phyloP scores from a whole-genome alignment of 2,888 invertebrate genomes.

The Epistrophe eligans region DNA sequence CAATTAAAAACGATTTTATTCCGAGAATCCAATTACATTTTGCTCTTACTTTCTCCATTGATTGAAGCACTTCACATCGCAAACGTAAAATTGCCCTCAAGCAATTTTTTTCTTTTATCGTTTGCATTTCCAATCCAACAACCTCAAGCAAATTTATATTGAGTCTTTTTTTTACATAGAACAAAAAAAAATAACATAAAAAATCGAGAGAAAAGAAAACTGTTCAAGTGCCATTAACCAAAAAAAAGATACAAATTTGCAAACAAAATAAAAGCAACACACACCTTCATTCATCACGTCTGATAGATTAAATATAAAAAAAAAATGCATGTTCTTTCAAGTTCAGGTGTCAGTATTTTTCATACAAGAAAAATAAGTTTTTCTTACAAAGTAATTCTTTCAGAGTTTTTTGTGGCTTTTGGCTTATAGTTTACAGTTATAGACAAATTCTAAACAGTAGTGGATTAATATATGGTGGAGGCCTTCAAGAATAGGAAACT shows the following conservation, averaged over 20 bases:
- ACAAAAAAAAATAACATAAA: neutral
- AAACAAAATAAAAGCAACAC: constrained; percentile 42
- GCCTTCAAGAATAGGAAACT: too few species aligned
- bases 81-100: constrained; percentile 47
- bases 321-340: constrained; percentile 30
- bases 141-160: constrained; percentile 3
- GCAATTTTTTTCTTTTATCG: constrained; percentile 43
- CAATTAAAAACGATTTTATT: constrained; percentile 47
- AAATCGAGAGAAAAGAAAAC: neutral
- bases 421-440: neutral
- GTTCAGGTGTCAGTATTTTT: constrained; percentile 22
- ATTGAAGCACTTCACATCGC: constrained; percentile 32
- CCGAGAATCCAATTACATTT: constrained; percentile 38
- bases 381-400: neutral
- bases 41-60: constrained; percentile 17
- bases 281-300: neutral
- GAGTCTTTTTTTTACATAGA: neutral
- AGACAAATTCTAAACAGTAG: neutral
- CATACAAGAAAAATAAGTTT: neutral
- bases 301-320: constrained; percentile 60
- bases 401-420: neutral
- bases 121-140: constrained; percentile 19
- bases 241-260: constrained; percentile 39
- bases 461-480: neutral
- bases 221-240: constrained; percentile 42